phyloP scores from a whole-genome alignment of 1,140 invertebrate species.

The Drosophila trapezifrons region DNA sequence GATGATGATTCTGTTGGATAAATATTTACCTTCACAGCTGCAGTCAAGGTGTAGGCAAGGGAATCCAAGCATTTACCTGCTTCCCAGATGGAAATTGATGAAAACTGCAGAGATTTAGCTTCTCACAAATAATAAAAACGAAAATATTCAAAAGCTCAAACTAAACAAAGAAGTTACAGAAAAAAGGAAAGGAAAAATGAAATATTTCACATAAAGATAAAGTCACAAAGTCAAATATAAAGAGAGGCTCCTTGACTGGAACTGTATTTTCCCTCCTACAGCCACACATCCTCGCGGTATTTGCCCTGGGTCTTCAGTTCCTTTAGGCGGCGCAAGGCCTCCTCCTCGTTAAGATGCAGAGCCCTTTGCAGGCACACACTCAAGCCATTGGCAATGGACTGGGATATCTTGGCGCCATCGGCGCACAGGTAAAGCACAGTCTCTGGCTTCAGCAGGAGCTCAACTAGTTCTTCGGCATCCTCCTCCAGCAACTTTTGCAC shows the following conservation, averaged over 20 bases:
- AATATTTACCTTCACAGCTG: conserved; percentile 9
- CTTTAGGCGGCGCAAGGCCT: conserved; percentile 83
- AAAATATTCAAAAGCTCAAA: not conserved
- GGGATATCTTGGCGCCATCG: conserved; percentile 90
- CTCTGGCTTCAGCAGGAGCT: conserved; percentile 85
- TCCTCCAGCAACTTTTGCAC: conserved; percentile 87
- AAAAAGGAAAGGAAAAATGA: not conserved
- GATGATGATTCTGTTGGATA: not conserved
- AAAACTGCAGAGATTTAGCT: not conserved
- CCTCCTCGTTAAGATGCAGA: conserved; percentile 75
- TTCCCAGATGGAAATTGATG: not conserved
- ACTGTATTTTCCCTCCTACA: conserved; percentile 52
- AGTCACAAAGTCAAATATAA: not conserved
- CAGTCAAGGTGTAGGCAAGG: conserved; percentile 2
- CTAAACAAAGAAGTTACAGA: not conserved
- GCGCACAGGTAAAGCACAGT: conserved; percentile 90
- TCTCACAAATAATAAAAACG: not conserved
- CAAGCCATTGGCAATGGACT: conserved; percentile 87
- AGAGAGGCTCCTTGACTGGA: not conserved
- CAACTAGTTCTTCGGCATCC: conserved; percentile 86
- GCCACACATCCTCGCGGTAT: conserved; percentile 86
- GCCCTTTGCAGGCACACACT: conserved; percentile 85
- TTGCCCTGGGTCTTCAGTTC: conserved; percentile 84
- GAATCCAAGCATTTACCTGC: not conserved
- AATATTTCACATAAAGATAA: not conserved